Evolutionary conservation across 2,113 vertebrate species (phyloP), one percentile per base, ranked within the genome.

Genomic region (Ophthalmolycus amberensis): DNA sequence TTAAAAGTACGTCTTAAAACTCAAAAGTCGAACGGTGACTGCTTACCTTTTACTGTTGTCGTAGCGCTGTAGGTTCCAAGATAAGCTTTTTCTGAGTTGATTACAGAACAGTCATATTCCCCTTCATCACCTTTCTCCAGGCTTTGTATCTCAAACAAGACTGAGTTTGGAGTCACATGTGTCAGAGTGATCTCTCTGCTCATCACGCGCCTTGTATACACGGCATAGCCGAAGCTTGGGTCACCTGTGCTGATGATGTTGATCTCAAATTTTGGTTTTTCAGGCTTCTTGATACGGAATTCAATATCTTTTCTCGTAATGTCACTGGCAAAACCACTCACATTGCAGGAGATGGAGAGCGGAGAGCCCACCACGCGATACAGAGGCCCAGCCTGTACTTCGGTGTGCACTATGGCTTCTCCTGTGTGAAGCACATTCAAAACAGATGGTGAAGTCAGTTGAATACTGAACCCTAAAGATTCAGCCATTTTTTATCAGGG

Each of bases 31-130:
- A 67, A 59, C 3, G 1, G 10, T 1, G 14, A 46, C 3, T n/a
- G 29, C 88, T 87, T 92, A 99, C 97, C 98, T 11, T 87, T 92
- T 3, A 99, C 92, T 10, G 50, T 79, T 0, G 64, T 93, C 77
- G 79, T 93, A 0, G 92, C 96, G 0, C 54, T 95, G 93, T 99
- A 99, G 52, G 3, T 91, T 48, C 98, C 97, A 0, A 82, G 38
- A 88, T 93, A 97, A 1, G 0, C 0, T 0, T 0, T 0, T 1
- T 95, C 95, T 0, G 90, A 85, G 92, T 85, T 97, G 12, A 95
- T 85, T 0, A 96, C 97, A 79, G 86, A 6, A 38, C 98, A 99
- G n/a, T 97, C 95, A 1, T 96, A 97, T 40, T 92, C 90, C 0
- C 97, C 97, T 0, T 95, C 79, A 34, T 97, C 96, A 0, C 4